phyloP scores from a whole-genome alignment of 2,888 invertebrate genomes.

The Crematogaster levior region DNA sequence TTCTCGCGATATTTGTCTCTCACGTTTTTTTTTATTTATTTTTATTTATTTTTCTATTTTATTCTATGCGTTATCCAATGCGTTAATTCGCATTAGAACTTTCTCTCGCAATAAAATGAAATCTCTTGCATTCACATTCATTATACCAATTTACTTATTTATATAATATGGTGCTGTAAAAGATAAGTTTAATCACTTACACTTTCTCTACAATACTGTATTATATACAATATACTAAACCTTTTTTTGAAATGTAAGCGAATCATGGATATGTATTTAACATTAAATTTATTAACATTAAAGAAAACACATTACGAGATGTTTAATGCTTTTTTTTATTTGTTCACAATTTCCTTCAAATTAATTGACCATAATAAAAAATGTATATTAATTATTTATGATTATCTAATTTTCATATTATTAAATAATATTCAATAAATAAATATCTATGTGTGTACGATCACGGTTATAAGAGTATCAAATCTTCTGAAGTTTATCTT shows the following conservation, averaged over 20 bases:
- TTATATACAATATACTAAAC: not conserved
- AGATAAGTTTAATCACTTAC: not conserved
- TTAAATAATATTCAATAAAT: not conserved
- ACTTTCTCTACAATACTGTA: not conserved
- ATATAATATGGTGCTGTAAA: not conserved
- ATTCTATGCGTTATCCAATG: not conserved
- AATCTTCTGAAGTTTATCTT: constrained; percentile 2
- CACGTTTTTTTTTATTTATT: not conserved
- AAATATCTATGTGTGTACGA: not conserved
- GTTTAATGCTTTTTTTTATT: not conserved
- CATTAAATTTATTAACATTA: not conserved
- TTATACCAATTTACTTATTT: not conserved
- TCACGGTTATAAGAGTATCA: not conserved
- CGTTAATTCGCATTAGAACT: constrained; percentile 41
- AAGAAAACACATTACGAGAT: not conserved
- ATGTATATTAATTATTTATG: not conserved
- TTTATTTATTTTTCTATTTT: not conserved
- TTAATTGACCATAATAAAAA: not conserved
- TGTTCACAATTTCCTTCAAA: not conserved
- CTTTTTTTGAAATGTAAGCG: not conserved
- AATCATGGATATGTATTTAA: not conserved
- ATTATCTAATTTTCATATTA: not conserved
- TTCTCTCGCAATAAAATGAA: constrained; percentile 14
- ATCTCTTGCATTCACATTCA: not conserved
- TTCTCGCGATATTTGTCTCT: not conserved